Evolutionary conservation across 2,113 vertebrate species (phyloP), one percentile per base, ranked within the genome.

Genomic region (Carassius carassius): DNA sequence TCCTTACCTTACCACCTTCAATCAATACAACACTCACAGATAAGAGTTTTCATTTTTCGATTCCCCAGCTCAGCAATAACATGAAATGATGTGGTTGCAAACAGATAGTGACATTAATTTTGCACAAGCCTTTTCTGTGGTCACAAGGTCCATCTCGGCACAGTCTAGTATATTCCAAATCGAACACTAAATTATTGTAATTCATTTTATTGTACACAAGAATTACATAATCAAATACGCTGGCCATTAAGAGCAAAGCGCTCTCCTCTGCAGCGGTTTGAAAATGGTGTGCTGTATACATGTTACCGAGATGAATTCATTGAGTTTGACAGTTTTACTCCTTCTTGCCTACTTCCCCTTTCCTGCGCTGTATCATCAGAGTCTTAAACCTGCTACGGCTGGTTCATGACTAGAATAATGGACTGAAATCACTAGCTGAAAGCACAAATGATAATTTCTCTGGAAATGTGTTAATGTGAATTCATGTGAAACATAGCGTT

Each of bases 401-500:
- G 75, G 81, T 87, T 89, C 86, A 88, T 82, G 75, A 90, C 88
- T 82, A 81, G 86, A 91, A 2, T 91, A 90, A 92, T 87, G 82
- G 73, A 85, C 86, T 86, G 74, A 84, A 87, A 90, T 91, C 62
- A 74, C 78, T 84, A 88, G 78, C 86, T 67, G 51, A 87, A 86
- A 83, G 84, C 49, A 56, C 84, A 88, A 89, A 91, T 84, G 77
- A 92, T 91, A 9, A 86, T 91, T 91, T 90, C 78, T 65, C 74
- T 51, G 74, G 85, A 88, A 88, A 91, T 76, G 63, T 90, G 87
- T 85, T 91, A 88, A 92, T 92, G 89, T 89, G 91, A 94, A 92
- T 91, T 90, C 90, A 91, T 90, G 91, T 93, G 91, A 90, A 90
- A 91, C 90, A 91, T 63, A 88, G 89, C 78, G 63, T 88, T 83